Evolutionary conservation across 2,888 invertebrate species (phyloP).

Genomic region (Melinopterus prodromus): DNA sequence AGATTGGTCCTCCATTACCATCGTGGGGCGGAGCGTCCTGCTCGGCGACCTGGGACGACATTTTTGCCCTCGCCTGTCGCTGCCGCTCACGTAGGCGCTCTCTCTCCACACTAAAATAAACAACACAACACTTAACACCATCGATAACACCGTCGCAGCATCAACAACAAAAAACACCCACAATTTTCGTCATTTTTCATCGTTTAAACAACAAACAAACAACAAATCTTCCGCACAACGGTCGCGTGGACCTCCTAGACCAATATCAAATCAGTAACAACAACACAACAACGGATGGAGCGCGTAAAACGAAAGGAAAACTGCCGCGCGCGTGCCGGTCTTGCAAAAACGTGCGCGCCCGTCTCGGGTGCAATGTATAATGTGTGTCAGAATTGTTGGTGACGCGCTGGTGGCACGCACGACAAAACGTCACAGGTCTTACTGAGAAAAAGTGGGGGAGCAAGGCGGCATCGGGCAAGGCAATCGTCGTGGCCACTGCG

Average conservation of each 20-base stretch:
- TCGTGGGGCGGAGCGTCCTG: constrained; percentile 62
- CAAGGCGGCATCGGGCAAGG: not conserved
- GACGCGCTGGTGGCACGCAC: not conserved
- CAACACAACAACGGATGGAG: constrained; percentile 5
- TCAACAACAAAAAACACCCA: not conserved
- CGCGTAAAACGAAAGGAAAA: not conserved
- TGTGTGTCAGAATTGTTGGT: not conserved
- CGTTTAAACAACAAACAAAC: not conserved
- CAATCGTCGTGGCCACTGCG: too few species aligned
- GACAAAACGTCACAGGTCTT: not conserved
- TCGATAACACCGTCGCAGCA: constrained; percentile 15
- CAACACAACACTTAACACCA: constrained; percentile 11
- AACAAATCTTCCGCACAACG: too few species aligned
- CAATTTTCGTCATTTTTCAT: not conserved
- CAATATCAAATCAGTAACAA: not conserved
- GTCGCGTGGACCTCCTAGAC: not conserved
- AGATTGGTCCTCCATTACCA: constrained; percentile 64
- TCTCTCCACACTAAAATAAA: constrained; percentile 65
- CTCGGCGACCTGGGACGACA: constrained; percentile 71
- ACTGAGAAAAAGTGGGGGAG: constrained; percentile 4
- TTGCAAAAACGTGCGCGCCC: not conserved
- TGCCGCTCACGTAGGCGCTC: constrained; percentile 81
- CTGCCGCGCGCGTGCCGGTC: not conserved
- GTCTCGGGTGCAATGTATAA: not conserved
- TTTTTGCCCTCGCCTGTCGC: constrained; percentile 79